Percentiles rank a stretch among this genome's conserved stretches.
Evolutionary conservation across 23 tunicate species (phyloP).

Genomic region (Trididemnum clinides): DNA sequence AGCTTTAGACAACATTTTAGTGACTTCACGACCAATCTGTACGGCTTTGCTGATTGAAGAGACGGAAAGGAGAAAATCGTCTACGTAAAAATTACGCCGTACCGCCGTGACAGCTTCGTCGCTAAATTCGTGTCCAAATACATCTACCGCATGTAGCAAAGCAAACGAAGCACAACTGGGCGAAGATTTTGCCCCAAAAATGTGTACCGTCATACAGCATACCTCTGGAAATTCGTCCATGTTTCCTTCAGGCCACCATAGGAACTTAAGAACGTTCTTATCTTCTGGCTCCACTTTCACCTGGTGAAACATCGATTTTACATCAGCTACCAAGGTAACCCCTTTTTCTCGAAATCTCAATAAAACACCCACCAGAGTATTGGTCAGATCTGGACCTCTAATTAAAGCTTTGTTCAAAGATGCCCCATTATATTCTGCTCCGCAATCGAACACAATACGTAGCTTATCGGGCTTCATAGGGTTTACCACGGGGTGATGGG

Average conservation of each 20-base stretch:
- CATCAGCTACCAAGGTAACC: neutral
- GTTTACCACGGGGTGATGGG: conserved; percentile 9
- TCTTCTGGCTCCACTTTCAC: neutral
- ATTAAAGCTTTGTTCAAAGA: neutral
- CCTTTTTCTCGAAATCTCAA: neutral
- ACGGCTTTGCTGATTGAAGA: neutral
- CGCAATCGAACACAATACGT: conserved; percentile 16
- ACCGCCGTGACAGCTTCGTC: neutral
- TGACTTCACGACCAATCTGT: neutral
- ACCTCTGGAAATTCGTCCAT: neutral
- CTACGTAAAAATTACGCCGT: neutral
- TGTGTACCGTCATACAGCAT: neutral
- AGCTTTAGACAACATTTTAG: neutral
- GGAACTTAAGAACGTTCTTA: neutral
- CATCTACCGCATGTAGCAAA: neutral
- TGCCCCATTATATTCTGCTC: neutral
- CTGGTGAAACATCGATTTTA: conserved; percentile 2
- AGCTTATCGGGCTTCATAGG: conserved; percentile 17
- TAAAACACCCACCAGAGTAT: neutral
- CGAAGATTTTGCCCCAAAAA: neutral
- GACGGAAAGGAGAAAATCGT: neutral
- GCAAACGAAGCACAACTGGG: neutral
- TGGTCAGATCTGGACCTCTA: neutral
- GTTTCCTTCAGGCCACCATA: neutral
- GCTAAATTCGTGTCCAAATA: neutral